A percentile compares a stretch with the other conserved stretches of the same genome.
Evolutionary conservation across 1,140 invertebrate genomes (phyloP).

Genomic region (Brachionus angularis): DNA sequence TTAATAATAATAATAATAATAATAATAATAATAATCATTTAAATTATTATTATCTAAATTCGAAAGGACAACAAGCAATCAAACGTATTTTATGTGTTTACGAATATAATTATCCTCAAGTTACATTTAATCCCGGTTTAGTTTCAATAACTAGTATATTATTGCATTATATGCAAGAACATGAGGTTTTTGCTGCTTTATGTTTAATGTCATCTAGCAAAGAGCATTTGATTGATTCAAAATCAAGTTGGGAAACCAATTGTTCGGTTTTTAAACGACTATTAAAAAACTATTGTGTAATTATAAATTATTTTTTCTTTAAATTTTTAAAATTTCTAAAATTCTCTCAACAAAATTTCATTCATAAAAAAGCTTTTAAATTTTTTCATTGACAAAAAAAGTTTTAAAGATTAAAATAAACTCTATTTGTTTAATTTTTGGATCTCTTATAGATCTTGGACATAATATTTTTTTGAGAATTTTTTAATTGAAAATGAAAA

Average conservation of each 20-base stretch:
- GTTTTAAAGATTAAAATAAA: too few species aligned
- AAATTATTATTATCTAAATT: conserved; percentile 40
- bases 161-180: conserved; percentile 40
- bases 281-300: conserved; percentile 40
- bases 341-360: neutral
- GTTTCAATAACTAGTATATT: conserved; percentile 20
- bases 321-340: neutral
- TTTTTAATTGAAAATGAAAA: too few species aligned
- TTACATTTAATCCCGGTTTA: conserved; percentile 32
- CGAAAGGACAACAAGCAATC: conserved; percentile 32
- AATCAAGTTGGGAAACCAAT: conserved; percentile 11
- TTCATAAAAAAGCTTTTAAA: too few species aligned
- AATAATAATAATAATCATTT: conserved; percentile 2
- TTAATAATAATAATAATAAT: neutral
- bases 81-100: conserved; percentile 39
- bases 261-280: conserved; percentile 21
- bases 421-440: too few species aligned
- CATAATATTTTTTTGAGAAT: too few species aligned
- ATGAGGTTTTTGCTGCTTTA: conserved; percentile 24
- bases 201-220: conserved; percentile 16
- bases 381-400: too few species aligned
- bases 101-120: conserved; percentile 35
- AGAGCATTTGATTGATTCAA: conserved; percentile 11
- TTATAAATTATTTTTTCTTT: neutral
- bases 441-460: too few species aligned